Evolutionary conservation across 1,140 invertebrate genomes (phyloP).

Genomic region (Halyomorpha halys): DNA sequence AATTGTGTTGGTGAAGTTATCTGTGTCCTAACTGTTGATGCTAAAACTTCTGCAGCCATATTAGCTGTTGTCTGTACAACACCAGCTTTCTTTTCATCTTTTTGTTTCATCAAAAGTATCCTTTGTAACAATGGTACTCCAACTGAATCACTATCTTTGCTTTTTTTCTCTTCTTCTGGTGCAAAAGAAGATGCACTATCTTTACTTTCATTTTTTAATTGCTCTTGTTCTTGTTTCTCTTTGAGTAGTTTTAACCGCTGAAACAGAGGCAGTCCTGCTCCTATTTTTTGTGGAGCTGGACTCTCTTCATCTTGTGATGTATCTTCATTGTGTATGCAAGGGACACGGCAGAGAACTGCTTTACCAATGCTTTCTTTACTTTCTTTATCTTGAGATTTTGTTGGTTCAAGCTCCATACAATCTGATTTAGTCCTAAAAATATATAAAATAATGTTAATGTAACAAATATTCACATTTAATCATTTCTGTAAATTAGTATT

Average conservation of each 20-base stretch:
- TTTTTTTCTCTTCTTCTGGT: conserved; percentile 40
- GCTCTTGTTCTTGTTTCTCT: conserved; percentile 65
- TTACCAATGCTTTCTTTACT: conserved; percentile 34
- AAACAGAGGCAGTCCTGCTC: conserved; percentile 61
- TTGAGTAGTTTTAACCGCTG: conserved; percentile 59
- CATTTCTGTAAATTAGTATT: background rate
- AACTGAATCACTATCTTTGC: conserved; percentile 44
- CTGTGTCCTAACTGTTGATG: conserved; percentile 29
- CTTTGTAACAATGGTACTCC: conserved; percentile 68
- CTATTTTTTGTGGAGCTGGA: conserved; percentile 43
- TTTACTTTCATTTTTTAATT: conserved; percentile 40
- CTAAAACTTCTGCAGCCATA: conserved; percentile 26
- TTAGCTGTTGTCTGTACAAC: conserved; percentile 32
- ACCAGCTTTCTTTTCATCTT: conserved; percentile 52
- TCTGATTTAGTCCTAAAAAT: conserved; percentile 42
- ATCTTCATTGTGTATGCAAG: conserved; percentile 54
- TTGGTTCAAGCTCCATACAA: conserved; percentile 52
- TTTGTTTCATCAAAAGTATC: conserved; percentile 65
- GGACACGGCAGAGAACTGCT: conserved; percentile 54
- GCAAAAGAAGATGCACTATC: conserved; percentile 35
- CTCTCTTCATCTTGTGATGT: conserved; percentile 41
- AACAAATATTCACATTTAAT: background rate
- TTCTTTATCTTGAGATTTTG: conserved; percentile 14
- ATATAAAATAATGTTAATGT: background rate
- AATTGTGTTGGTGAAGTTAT: conserved; percentile 15